These are phyloP conservation scores for Bicyclus anynana DNA, from an alignment of 1,140 invertebrate genomes.

Conservation along the genomic window DNA sequence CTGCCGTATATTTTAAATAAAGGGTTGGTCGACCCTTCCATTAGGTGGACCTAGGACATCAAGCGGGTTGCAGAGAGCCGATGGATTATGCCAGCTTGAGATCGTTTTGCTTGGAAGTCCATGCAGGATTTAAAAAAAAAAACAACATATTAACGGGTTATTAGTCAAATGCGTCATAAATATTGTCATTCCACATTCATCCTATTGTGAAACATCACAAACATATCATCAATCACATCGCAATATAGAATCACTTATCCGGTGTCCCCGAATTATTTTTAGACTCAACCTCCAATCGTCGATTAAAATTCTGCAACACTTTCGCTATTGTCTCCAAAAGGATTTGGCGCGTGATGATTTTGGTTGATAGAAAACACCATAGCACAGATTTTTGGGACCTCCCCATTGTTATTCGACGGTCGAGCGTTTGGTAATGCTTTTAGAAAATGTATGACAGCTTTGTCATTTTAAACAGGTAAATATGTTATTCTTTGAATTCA, in stretches of 20 bases:
- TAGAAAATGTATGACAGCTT: conserved; percentile 2
- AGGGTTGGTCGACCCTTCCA: too few species aligned
- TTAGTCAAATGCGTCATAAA: too few species aligned
- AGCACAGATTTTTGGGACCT: conserved; percentile 25
- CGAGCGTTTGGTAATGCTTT: not conserved
- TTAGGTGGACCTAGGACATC: too few species aligned
- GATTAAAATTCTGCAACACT: conserved; percentile 45
- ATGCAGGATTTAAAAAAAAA: too few species aligned
- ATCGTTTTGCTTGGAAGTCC: too few species aligned
- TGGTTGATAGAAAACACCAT: conserved; percentile 39
- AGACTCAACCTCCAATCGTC: conserved; percentile 40
- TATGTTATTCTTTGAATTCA: too few species aligned
- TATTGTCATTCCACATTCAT: too few species aligned
- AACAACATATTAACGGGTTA: too few species aligned
- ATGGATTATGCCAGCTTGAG: too few species aligned
- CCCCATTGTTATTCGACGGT: conserved; percentile 20
- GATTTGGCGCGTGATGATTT: conserved; percentile 40
- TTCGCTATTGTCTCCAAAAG: conserved; percentile 52
- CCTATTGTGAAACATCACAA: conserved; percentile 8
- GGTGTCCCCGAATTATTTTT: conserved; percentile 43
- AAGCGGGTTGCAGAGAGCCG: too few species aligned
- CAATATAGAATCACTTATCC: conserved; percentile 23
- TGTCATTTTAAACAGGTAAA: conserved; percentile 1
- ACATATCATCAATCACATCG: conserved; percentile 13
- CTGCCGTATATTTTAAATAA: too few species aligned